A percentile compares a stretch with the other conserved stretches of the same genome.
These are phyloP conservation scores for Oophaga pumilio DNA, from an alignment of 2,113 vertebrate genomes.

Conservation along the genomic window DNA sequence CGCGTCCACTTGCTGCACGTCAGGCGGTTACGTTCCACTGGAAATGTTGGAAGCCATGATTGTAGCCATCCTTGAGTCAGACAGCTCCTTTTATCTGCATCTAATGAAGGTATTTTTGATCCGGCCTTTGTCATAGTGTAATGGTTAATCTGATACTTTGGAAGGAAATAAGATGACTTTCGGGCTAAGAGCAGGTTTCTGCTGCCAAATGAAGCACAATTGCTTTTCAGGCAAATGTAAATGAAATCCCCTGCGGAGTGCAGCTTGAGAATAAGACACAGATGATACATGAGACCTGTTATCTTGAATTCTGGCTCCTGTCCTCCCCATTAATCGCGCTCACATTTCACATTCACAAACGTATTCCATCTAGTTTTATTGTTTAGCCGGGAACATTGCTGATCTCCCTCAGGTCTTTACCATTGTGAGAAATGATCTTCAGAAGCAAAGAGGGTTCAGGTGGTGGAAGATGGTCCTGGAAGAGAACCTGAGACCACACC, in stretches of 20 bases:
- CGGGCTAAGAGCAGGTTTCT: constrained; percentile 31
- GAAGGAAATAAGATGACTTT: constrained; percentile 20
- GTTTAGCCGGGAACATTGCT: constrained; percentile 16
- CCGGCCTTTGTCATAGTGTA: neutral
- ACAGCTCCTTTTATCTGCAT: neutral
- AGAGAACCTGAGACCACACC: neutral
- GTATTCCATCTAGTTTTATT: constrained; percentile 6
- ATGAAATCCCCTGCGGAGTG: constrained; percentile 55
- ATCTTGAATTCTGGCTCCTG: constrained; percentile 25
- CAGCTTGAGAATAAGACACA: constrained; percentile 26
- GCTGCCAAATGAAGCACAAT: constrained; percentile 51
- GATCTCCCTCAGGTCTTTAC: constrained; percentile 25
- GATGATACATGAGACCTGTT: constrained; percentile 50
- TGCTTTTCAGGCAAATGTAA: constrained; percentile 55
- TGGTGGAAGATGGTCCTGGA: neutral
- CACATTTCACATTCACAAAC: constrained; percentile 50
- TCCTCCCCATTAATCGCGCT: constrained; percentile 43
- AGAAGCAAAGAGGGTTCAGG: neutral
- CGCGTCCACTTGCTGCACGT: too few relatives aligned
- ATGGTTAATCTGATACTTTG: neutral
- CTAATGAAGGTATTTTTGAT: neutral
- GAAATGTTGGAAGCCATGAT: neutral
- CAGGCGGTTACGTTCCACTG: too few relatives aligned
- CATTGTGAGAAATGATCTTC: neutral
- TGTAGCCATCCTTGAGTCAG: neutral